phyloP scores from a whole-genome alignment of 2,113 vertebrate genomes.

The Acanthisitta chloris region DNA sequence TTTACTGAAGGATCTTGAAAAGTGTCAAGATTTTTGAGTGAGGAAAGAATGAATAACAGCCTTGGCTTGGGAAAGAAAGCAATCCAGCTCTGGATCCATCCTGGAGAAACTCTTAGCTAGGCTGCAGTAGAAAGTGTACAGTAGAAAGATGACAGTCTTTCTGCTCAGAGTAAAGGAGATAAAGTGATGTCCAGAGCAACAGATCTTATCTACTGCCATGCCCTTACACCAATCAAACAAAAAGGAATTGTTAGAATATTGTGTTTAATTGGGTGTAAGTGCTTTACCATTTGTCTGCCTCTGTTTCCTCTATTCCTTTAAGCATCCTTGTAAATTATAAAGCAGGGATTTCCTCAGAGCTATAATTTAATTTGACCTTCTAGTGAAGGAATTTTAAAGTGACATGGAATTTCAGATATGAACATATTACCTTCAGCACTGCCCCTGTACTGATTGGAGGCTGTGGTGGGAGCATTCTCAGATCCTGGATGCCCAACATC shows the following conservation, averaged over 20 bases:
- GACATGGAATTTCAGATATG: not conserved
- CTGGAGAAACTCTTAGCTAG: not conserved
- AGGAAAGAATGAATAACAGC: not conserved
- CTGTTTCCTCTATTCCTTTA: not conserved
- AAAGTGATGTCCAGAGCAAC: not conserved
- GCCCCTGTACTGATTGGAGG: not conserved
- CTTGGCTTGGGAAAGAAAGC: not conserved
- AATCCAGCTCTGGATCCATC: not conserved
- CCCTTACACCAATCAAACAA: not conserved
- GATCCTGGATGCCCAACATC: not conserved
- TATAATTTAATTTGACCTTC: not conserved
- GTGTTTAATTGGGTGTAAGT: not conserved
- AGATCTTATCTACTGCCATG: not conserved
- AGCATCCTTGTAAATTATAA: not conserved
- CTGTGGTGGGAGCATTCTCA: not conserved
- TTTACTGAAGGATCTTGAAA: not conserved
- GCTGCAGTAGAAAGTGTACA: not conserved
- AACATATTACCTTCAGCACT: not conserved
- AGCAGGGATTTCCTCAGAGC: not conserved
- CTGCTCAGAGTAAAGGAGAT: not conserved
- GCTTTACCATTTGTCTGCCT: not conserved
- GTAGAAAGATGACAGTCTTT: not conserved
- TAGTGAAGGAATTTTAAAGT: not conserved
- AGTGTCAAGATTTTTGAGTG: not conserved
- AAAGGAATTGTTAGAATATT: not conserved